Conservation (phyloP, 2,113 vertebrate genomes). For the Osmerus mordax region DNA sequence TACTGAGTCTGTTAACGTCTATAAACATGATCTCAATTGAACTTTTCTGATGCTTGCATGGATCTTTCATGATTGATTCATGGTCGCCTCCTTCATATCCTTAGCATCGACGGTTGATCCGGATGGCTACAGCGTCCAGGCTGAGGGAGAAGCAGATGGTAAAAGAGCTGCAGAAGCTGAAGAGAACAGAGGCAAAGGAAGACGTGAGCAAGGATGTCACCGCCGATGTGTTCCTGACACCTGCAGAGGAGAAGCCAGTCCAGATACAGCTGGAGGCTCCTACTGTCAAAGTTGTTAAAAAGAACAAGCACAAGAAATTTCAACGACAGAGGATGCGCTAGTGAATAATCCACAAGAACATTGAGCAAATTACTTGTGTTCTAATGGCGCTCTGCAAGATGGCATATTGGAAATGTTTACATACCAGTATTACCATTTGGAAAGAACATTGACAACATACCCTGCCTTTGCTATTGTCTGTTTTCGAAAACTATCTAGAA, state of each 20-base stretch:
- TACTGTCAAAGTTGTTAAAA: slow-evolving; percentile 68
- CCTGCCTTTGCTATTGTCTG: no score
- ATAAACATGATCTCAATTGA: no score
- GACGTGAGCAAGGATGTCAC: slow-evolving; percentile 79
- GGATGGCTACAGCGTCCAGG: slow-evolving; percentile 79
- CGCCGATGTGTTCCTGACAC: slow-evolving; percentile 82
- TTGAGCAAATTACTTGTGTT: no score
- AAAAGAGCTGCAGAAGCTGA: slow-evolving; percentile 82
- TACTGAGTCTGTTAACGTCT: no score
- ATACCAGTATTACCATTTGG: no score
- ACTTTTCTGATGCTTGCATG: no score
- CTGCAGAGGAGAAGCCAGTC: slow-evolving; percentile 77
- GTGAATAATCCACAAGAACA: no score
- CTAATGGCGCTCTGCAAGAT: no score
- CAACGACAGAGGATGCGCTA: slow-evolving; percentile 79
- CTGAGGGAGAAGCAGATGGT: slow-evolving; percentile 87
- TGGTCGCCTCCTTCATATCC: slow-evolving; percentile 9
- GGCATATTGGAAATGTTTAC: no score
- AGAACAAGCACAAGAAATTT: slow-evolving; percentile 79
- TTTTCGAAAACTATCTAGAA: no score
- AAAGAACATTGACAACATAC: no score
- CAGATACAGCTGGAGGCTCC: slow-evolving; percentile 78
- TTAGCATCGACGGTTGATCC: slow-evolving; percentile 83
- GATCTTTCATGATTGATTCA: neutral
- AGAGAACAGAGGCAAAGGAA: slow-evolving; percentile 72